A percentile compares a stretch with the other conserved stretches of the same genome.
phyloP scores from a whole-genome alignment of 2,888 invertebrate genomes.

The Apotomis capreana region DNA sequence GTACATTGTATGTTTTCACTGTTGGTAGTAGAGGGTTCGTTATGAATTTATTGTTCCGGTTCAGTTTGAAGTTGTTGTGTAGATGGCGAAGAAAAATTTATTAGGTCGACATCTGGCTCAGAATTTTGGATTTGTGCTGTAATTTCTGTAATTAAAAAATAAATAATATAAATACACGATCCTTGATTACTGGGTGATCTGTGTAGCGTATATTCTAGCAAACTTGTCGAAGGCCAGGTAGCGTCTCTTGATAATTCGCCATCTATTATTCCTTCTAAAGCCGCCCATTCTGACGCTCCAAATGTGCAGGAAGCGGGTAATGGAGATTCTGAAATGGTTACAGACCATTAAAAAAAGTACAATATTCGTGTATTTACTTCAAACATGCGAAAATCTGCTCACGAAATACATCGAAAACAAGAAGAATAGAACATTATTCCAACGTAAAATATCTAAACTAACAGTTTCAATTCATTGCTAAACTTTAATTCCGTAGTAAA shows the following conservation, averaged over 20 bases:
- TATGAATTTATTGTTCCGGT: too few species aligned
- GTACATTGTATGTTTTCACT: too few species aligned
- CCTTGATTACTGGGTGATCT: slow-evolving; percentile 7
- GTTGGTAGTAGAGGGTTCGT: too few species aligned
- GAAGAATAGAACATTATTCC: not conserved
- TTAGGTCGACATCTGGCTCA: too few species aligned
- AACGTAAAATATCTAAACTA: slow-evolving; percentile 3
- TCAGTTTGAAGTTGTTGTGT: too few species aligned
- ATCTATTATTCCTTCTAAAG: not conserved
- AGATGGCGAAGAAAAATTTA: too few species aligned
- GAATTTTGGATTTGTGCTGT: too few species aligned
- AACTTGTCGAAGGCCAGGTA: slow-evolving; percentile 3
- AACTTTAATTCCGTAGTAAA: slow-evolving; percentile 1
- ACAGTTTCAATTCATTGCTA: not conserved
- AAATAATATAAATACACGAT: slow-evolving; percentile 11
- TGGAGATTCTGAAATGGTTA: too few species aligned
- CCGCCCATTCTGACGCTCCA: too few species aligned
- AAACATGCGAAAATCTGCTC: not conserved
- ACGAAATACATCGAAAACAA: slow-evolving; percentile 5
- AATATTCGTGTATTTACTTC: not conserved
- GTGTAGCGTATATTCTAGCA: not conserved
- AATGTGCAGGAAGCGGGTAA: too few species aligned
- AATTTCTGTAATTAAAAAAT: too few species aligned
- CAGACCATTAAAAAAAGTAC: not conserved
- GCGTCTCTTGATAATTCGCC: not conserved